Conservation (phyloP, 2,888 invertebrate species). For the Mystacides longicornis region DNA sequence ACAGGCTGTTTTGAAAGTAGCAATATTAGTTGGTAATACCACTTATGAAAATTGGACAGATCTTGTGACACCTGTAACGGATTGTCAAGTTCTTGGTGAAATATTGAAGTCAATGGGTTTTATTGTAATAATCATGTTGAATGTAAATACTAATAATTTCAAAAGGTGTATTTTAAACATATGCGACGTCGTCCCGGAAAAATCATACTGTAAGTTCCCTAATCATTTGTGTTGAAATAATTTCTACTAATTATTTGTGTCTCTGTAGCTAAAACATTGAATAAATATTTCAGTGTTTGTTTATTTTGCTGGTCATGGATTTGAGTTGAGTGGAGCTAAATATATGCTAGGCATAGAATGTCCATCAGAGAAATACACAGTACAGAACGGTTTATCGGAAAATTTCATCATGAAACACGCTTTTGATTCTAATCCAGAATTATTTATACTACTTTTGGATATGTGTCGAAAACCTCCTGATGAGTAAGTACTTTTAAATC, state of each 20-base stretch:
- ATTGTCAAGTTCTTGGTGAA: conserved; percentile 38
- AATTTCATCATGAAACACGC: conserved; percentile 41
- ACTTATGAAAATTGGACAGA: conserved; percentile 39
- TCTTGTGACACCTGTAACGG: conserved; percentile 40
- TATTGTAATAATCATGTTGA: conserved; percentile 36
- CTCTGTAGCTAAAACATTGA: neutral
- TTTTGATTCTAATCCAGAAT: conserved; percentile 39
- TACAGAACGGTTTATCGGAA: conserved; percentile 42
- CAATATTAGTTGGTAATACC: conserved; percentile 42
- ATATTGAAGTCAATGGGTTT: conserved; percentile 39
- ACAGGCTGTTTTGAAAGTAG: conserved; percentile 33
- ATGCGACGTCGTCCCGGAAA: conserved; percentile 35
- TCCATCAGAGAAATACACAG: conserved; percentile 37
- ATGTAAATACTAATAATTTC: conserved; percentile 33
- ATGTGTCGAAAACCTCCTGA: conserved; percentile 48
- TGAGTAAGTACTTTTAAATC: conserved; percentile 34
- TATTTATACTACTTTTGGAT: conserved; percentile 48
- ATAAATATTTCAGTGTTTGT: conserved; percentile 39
- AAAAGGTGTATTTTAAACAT: conserved; percentile 33
- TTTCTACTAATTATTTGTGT: no score
- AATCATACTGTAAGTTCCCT: conserved; percentile 42
- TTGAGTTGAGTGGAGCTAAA: conserved; percentile 44
- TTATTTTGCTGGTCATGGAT: conserved; percentile 52
- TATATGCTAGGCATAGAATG: conserved; percentile 46
- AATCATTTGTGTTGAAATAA: neutral